Base-by-base conservation (phyloP, 2,113 vertebrate species). In the Forbesichthys papilliferus region DNA sequence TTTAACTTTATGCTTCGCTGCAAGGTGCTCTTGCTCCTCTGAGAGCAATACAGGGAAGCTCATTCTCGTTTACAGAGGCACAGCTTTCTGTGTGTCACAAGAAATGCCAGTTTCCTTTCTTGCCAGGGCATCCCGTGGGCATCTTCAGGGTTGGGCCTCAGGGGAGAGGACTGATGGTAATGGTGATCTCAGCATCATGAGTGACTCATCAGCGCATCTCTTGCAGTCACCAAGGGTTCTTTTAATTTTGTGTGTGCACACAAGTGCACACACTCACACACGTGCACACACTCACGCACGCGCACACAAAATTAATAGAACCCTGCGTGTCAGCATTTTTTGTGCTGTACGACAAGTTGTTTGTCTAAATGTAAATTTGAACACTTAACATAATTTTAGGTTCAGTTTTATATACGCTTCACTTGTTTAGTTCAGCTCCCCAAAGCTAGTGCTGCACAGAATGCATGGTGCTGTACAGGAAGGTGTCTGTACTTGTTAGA, bases 201-300 rank as follows among this genome's bases (percentile, higher is more conserved):
- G 75, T 89, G 84, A 88, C 81, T 89, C 88, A 88, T 74, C 69
- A 63, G 79, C 75, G 69, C 75, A 71, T 69, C 76, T 84, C 48
- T 60, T 8, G 68, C 80, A 84, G 74, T 73, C 78, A 72, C 61
- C 42, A 71, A 71, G 66, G 62, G 70, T 56, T 20, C 11, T 52
- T 66, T 61, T 61, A 18, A 14, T 48, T 74, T 51, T 51, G 63
- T 70, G 48, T 52, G 33, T 61, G 27, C 27, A 27, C 27, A 27
- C 20, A 20, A 20, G 20, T 1, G 20, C 20, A 20, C 20, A 20
- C 20, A 20, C 20, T 20, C 20, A 20, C 20, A 20, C 20, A 20
- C 1, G 1, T 20, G 20, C 20, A 20, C 27, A 27, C 27, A 20
- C 20, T 20, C 20, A 20, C 20, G 1, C 20, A 20, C 20, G 1